These are phyloP conservation scores for Sitta carolinensis DNA, from an alignment of 2,797 vertebrate genomes.

Conservation along the genomic window DNA sequence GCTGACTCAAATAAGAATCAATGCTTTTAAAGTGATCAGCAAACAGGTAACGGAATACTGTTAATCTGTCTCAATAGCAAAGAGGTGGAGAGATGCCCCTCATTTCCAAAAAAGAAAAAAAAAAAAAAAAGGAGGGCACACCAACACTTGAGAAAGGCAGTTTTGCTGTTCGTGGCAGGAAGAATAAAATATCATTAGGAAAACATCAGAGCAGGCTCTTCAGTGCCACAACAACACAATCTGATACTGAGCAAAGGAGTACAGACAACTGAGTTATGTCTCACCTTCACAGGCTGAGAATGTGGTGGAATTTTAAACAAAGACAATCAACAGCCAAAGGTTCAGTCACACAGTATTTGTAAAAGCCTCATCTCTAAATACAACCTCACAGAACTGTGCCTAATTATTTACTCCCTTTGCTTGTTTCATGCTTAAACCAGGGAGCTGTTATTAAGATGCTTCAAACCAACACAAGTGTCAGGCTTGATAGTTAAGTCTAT, in stretches of 20 bases:
- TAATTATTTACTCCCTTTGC: neutral
- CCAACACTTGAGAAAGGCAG: neutral
- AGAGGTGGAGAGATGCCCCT: neutral
- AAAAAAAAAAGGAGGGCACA: neutral
- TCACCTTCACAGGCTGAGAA: neutral
- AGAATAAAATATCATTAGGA: neutral
- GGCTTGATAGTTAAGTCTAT: neutral
- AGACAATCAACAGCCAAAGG: neutral
- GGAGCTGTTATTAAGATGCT: neutral
- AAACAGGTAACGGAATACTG: neutral
- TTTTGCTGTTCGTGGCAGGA: neutral
- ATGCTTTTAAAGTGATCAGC: neutral
- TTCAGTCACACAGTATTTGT: neutral
- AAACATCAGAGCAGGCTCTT: neutral
- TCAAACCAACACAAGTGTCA: neutral
- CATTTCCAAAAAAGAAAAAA: neutral
- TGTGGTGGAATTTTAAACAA: neutral
- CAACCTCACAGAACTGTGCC: rapidly evolving
- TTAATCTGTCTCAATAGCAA: neutral
- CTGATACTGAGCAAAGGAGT: neutral
- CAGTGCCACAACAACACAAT: neutral
- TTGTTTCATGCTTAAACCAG: neutral
- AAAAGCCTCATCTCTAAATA: neutral
- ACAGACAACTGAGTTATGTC: neutral
- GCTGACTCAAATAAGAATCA: neutral